These are phyloP conservation scores for Urocitellus parryii DNA, from an alignment of 2,113 vertebrate genomes.

Conservation along the genomic window DNA sequence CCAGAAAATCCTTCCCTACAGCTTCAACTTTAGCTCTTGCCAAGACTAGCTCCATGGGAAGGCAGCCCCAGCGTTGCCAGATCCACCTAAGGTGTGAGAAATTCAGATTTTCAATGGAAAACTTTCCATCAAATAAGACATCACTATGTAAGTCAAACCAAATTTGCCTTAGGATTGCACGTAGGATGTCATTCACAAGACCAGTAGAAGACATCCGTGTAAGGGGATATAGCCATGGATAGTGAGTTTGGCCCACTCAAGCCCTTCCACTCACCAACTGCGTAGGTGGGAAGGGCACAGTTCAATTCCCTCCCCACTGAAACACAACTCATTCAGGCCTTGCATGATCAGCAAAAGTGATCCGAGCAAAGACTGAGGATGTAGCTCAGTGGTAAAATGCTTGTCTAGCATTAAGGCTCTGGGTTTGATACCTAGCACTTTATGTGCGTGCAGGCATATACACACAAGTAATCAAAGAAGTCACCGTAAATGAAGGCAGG, in stretches of 20 bases:
- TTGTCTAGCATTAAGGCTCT: not conserved
- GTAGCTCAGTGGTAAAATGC: not conserved
- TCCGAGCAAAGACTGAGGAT: not conserved
- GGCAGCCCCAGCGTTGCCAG: not conserved
- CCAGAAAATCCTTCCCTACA: not conserved
- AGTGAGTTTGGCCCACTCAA: not conserved
- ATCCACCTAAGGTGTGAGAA: not conserved
- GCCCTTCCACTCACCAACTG: not conserved
- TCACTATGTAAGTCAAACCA: not conserved
- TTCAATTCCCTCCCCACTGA: constrained; percentile 9
- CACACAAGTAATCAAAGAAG: not conserved
- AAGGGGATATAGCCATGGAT: not conserved
- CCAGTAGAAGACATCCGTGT: accelerated
- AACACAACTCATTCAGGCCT: not conserved
- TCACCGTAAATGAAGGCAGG: not conserved
- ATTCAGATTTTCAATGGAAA: not conserved
- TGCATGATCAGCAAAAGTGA: not conserved
- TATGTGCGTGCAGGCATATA: not conserved
- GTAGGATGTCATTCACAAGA: not conserved
- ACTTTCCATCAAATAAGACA: not conserved
- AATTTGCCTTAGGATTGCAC: not conserved
- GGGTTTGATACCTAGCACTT: not conserved
- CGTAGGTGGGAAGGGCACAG: not conserved
- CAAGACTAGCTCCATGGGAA: not conserved
- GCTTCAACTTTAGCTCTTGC: not conserved